Evolutionary conservation across 2,888 invertebrate species (phyloP).

Genomic region (Chalcis sispes): DNA sequence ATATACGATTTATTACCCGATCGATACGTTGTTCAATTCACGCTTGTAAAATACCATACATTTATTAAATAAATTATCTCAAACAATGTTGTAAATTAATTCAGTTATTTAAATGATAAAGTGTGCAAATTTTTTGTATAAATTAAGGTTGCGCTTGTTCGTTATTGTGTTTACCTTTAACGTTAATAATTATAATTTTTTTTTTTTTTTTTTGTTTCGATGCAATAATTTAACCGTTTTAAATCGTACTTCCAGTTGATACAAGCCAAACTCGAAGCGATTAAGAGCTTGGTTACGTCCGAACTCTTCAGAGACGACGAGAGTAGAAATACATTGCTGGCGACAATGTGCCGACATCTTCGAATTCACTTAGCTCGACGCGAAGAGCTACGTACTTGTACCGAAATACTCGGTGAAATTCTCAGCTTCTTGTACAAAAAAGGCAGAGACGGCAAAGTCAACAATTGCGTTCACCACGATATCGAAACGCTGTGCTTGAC

Average conservation of each 20-base stretch:
- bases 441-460: constrained; percentile 78
- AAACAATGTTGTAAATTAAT: too few species aligned
- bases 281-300: constrained; percentile 87
- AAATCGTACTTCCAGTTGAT: constrained; percentile 78
- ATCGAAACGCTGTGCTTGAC: constrained; percentile 89
- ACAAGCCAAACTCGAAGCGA: constrained; percentile 88
- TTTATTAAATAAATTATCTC: too few species aligned
- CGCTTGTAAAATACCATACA: too few species aligned
- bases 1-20: background rate
- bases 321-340: constrained; percentile 88
- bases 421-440: constrained; percentile 82
- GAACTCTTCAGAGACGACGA: constrained; percentile 87
- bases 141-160: too few species aligned
- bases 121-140: background rate
- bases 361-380: constrained; percentile 88
- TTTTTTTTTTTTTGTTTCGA: too few species aligned
- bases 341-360: constrained; percentile 90
- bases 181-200: background rate
- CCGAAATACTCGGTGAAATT: constrained; percentile 91
- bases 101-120: too few species aligned
- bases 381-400: constrained; percentile 89
- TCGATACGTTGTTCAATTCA: background rate
- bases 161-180: too few species aligned
- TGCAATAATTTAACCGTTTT: background rate
- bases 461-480: constrained; percentile 84